A percentile compares a stretch with the other conserved stretches of the same genome.
Conservation (phyloP, 2,888 invertebrate species). For the Phrixothrix hirtus region DNA sequence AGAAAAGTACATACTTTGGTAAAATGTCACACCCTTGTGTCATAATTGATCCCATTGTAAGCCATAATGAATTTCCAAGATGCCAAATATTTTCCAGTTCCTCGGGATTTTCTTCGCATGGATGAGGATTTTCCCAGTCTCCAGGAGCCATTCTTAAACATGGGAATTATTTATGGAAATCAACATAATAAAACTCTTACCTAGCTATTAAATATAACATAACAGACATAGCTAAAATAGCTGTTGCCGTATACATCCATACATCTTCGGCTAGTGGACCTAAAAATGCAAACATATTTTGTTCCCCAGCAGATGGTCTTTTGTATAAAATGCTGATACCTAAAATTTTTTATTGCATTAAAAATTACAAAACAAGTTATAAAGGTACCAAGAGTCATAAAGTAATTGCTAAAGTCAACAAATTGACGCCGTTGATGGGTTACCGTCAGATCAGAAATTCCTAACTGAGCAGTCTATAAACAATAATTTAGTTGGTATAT, state of each 20-base stretch:
- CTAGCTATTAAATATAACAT: slow-evolving; percentile 77
- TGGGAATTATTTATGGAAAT: neutral
- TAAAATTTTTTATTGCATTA: neutral
- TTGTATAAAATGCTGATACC: slow-evolving; percentile 80
- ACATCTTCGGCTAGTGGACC: slow-evolving; percentile 83
- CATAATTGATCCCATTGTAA: slow-evolving; percentile 90
- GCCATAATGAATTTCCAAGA: slow-evolving; percentile 89
- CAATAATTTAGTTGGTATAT: slow-evolving; percentile 39
- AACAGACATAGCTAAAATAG: slow-evolving; percentile 81
- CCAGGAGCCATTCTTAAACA: slow-evolving; percentile 76
- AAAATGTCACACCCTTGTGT: slow-evolving; percentile 92
- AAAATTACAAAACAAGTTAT: neutral
- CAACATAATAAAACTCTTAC: slow-evolving; percentile 33
- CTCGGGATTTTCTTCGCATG: slow-evolving; percentile 83
- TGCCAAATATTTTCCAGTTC: slow-evolving; percentile 90
- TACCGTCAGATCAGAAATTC: slow-evolving; percentile 94
- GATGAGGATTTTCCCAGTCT: slow-evolving; percentile 94
- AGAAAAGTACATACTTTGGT: slow-evolving; percentile 68
- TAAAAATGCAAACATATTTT: slow-evolving; percentile 66
- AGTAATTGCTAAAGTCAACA: slow-evolving; percentile 95
- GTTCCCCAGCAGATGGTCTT: slow-evolving; percentile 69
- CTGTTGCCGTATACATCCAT: slow-evolving; percentile 87
- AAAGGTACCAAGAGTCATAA: slow-evolving; percentile 83
- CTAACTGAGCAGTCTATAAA: slow-evolving; percentile 86
- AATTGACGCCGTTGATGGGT: slow-evolving; percentile 84